Conservation (phyloP, 2,113 vertebrate genomes). For the Turdus rufiventris region DNA sequence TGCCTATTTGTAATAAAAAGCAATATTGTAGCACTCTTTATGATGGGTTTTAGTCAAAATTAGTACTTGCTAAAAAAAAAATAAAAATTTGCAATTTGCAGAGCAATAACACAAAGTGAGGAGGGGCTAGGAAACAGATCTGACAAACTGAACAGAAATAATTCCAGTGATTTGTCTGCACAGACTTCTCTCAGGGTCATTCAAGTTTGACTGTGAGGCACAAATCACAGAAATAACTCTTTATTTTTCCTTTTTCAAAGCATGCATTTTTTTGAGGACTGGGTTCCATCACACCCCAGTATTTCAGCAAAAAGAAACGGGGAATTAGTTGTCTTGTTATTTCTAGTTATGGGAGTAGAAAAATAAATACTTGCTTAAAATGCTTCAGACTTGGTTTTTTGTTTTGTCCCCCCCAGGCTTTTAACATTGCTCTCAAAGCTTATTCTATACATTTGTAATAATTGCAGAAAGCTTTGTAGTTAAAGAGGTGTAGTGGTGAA, state of each 20-base stretch:
- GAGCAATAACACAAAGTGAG: background rate
- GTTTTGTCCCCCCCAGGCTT: background rate
- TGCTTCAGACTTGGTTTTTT: background rate
- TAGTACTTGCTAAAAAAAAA: background rate
- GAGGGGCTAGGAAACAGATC: background rate
- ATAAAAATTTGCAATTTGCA: background rate
- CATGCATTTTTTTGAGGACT: background rate
- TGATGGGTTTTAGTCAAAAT: background rate
- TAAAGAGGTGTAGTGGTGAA: background rate
- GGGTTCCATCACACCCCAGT: background rate
- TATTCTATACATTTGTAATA: background rate
- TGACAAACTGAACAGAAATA: background rate
- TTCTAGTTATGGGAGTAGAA: background rate
- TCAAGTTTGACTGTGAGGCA: constrained; percentile 23
- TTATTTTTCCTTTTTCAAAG: background rate
- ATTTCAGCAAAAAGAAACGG: background rate
- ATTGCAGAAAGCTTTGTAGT: background rate
- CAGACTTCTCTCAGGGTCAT: constrained; percentile 43
- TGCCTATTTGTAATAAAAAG: constrained; percentile 72
- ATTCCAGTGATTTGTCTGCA: constrained; percentile 23
- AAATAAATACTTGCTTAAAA: constrained; percentile 9
- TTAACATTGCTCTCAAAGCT: background rate
- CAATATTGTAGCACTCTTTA: constrained; percentile 51
- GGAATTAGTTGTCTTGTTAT: background rate
- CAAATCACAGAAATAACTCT: constrained; percentile 3